Percentiles rank a stretch among this genome's conserved stretches.
These are phyloP conservation scores for Archegozetes longisetosus DNA, from an alignment of 1,140 invertebrate species.

Conservation along the genomic window DNA sequence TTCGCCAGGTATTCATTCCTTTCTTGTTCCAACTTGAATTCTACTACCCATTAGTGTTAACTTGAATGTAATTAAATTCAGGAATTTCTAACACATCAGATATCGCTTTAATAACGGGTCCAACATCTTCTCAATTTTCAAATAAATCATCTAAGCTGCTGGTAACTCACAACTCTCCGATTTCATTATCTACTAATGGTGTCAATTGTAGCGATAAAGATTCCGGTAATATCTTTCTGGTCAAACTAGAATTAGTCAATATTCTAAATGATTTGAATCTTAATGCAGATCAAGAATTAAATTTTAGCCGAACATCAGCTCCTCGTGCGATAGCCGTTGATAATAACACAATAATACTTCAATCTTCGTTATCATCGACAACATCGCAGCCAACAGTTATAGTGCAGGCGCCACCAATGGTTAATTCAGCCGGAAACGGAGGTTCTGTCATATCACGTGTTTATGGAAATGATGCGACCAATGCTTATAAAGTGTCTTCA, in stretches of 20 bases:
- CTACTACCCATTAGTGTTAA: no score
- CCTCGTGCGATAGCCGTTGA: conserved; percentile 9
- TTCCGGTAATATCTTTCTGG: not conserved
- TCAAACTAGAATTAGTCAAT: no score
- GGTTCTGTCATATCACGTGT: conserved; percentile 10
- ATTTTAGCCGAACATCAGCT: not conserved
- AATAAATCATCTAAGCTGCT: not conserved
- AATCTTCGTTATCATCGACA: conserved; percentile 7
- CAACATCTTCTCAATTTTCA: not conserved
- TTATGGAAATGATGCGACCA: conserved; percentile 1
- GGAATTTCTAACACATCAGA: not conserved
- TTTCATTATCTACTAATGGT: not conserved
- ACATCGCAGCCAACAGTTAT: conserved; percentile 19
- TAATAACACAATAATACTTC: conserved; percentile 17
- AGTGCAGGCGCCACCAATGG: conserved; percentile 19
- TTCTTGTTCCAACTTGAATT: no score
- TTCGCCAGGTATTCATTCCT: conserved; percentile 32
- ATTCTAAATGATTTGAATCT: no score
- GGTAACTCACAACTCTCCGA: not conserved
- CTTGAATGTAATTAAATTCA: no score
- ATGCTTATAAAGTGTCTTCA: conserved; percentile 2
- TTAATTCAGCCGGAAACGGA: not conserved
- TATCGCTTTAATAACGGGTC: not conserved
- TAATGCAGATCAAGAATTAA: not conserved
- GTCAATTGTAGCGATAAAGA: not conserved